Percentiles rank a stretch among this genome's conserved stretches.
phyloP scores from a whole-genome alignment of 2,888 invertebrate species.

The Aphodius sticticus region DNA sequence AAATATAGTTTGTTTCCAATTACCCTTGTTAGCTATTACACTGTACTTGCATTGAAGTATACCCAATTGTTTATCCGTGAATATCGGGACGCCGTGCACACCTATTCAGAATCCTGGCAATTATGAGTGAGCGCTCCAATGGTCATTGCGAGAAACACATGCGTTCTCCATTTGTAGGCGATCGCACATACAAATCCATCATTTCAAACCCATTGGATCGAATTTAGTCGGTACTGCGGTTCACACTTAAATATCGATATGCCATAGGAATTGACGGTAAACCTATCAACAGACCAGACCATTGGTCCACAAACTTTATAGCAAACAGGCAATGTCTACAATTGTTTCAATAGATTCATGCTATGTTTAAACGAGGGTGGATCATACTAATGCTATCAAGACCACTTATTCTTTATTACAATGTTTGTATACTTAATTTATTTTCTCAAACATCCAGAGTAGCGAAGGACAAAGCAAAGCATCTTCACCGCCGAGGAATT shows the following conservation, averaged over 20 bases:
- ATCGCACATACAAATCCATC: background rate
- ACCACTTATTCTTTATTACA: no score
- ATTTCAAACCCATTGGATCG: background rate
- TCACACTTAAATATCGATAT: background rate
- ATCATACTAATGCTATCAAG: no score
- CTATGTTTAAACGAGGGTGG: no score
- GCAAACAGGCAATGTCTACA: background rate
- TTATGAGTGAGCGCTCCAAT: background rate
- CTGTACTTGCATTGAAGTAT: background rate
- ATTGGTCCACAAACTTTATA: background rate
- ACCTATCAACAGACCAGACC: background rate
- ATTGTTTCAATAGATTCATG: background rate
- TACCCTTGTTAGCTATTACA: background rate
- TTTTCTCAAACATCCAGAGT: no score
- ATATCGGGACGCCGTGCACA: background rate
- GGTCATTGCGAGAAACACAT: background rate
- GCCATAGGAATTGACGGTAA: background rate
- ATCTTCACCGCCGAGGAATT: no score
- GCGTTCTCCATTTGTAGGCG: background rate
- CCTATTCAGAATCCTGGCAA: background rate
- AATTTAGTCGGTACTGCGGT: background rate
- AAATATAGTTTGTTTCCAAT: background rate
- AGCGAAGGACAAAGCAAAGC: no score
- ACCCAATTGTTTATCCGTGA: background rate
- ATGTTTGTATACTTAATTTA: no score